phyloP scores from a whole-genome alignment of 2,888 invertebrate genomes.

The Conus canariensis region DNA sequence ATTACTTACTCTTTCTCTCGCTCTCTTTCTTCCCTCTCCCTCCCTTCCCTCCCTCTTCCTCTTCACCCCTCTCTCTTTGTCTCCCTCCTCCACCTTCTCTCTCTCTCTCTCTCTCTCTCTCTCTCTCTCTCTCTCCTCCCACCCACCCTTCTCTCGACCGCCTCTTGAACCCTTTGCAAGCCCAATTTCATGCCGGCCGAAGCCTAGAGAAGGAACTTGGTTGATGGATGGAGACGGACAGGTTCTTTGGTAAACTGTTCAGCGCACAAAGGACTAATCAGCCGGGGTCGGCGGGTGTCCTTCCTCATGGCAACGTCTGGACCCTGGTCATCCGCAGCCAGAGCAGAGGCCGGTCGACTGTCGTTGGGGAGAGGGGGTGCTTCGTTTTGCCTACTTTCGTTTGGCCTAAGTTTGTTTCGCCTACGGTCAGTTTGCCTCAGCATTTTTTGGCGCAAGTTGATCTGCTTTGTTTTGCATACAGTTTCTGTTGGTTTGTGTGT shows the following conservation, averaged over 20 bases:
- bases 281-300: background rate
- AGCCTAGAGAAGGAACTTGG: background rate
- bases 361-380: background rate
- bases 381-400: background rate
- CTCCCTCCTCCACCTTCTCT: background rate
- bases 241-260: background rate
- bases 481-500: background rate
- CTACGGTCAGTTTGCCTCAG: too few relatives aligned
- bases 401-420: too few relatives aligned
- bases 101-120: background rate
- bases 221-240: slow-evolving; percentile 9
- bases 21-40: background rate
- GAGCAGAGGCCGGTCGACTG: background rate
- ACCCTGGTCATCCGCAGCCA: background rate
- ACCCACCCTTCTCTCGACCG: background rate
- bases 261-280: background rate
- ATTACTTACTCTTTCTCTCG: background rate
- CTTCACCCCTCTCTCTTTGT: too few relatives aligned
- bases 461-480: too few relatives aligned
- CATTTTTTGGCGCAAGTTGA: too few relatives aligned
- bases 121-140: background rate
- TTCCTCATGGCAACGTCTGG: background rate
- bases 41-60: too few relatives aligned
- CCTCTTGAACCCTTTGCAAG: background rate
- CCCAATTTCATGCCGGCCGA: background rate